Percentiles rank a stretch among this genome's conserved stretches.
phyloP scores from a whole-genome alignment of 1,140 invertebrate species.

The Psix sp. region DNA sequence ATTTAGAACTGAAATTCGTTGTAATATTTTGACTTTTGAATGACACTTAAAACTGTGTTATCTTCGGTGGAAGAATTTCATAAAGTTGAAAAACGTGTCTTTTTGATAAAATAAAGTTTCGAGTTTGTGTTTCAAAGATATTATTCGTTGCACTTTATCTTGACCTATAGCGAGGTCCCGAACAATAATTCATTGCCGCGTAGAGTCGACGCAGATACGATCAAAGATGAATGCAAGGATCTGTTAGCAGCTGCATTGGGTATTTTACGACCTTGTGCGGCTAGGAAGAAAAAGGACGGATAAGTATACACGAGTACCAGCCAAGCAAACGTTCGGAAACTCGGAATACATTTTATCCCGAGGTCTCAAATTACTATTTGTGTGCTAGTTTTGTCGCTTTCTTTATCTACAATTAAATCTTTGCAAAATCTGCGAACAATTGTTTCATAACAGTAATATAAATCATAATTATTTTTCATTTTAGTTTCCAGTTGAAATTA shows the following conservation, averaged over 20 bases:
- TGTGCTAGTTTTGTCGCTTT: background rate
- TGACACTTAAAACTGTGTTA: slow-evolving; percentile 1
- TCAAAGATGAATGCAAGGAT: slow-evolving; percentile 67
- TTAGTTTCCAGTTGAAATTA: no score
- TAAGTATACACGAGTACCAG: slow-evolving; percentile 25
- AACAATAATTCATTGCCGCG: slow-evolving; percentile 69
- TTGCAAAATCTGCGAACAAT: slow-evolving; percentile 23
- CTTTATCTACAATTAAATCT: slow-evolving; percentile 34
- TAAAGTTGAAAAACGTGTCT: slow-evolving; percentile 12
- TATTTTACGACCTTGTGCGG: slow-evolving; percentile 51
- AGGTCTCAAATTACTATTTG: slow-evolving; percentile 53
- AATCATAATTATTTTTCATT: no score
- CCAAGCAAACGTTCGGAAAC: slow-evolving; percentile 42
- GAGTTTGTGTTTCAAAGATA: slow-evolving; percentile 49
- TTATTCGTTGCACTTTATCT: slow-evolving; percentile 56
- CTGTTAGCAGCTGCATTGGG: slow-evolving; percentile 66
- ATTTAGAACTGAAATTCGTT: no score
- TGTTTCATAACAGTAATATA: no score
- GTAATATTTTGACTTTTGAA: no score
- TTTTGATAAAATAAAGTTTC: slow-evolving; percentile 38
- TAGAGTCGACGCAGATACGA: slow-evolving; percentile 65
- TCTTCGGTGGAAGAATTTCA: no score
- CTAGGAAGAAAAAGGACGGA: slow-evolving; percentile 42
- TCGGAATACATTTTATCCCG: slow-evolving; percentile 45
- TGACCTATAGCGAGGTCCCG: slow-evolving; percentile 58